phyloP scores from a whole-genome alignment of 2,888 invertebrate genomes.

The Apoda limacodes region DNA sequence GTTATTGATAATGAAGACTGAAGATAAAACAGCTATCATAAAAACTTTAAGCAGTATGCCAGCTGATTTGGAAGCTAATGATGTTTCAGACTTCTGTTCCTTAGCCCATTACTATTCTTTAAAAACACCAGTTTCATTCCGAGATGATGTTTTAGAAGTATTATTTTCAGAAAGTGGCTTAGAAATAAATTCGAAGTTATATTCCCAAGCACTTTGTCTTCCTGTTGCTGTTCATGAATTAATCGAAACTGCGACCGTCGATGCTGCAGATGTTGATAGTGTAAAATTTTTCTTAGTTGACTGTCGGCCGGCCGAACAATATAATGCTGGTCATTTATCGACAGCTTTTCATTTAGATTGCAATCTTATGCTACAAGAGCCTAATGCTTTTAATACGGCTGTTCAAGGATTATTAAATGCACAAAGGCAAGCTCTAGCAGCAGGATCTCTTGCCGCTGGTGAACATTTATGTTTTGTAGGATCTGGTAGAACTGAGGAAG shows the following conservation, averaged over 20 bases:
- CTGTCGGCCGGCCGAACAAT: slow-evolving; percentile 96
- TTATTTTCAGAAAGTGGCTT: slow-evolving; percentile 69
- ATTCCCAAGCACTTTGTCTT: slow-evolving; percentile 91
- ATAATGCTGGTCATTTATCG: slow-evolving; percentile 95
- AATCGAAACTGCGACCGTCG: slow-evolving; percentile 82
- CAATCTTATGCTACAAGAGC: slow-evolving; percentile 96
- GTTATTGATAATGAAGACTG: slow-evolving; percentile 81
- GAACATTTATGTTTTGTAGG: slow-evolving; percentile 94
- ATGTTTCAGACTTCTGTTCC: slow-evolving; percentile 96
- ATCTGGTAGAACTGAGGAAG: slow-evolving; percentile 92
- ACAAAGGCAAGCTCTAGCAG: slow-evolving; percentile 87
- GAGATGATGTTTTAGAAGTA: slow-evolving; percentile 81
- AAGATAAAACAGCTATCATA: slow-evolving; percentile 76
- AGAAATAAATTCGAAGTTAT: slow-evolving; percentile 71
- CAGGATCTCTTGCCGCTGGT: slow-evolving; percentile 87
- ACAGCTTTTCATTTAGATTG: slow-evolving; percentile 99
- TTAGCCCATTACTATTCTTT: slow-evolving; percentile 95
- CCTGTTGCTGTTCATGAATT: slow-evolving; percentile 96
- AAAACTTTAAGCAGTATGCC: slow-evolving; percentile 81
- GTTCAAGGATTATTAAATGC: slow-evolving; percentile 92
- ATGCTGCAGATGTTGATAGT: slow-evolving; percentile 71
- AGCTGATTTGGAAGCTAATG: slow-evolving; percentile 89
- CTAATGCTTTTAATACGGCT: slow-evolving; percentile 92
- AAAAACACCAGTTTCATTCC: slow-evolving; percentile 93
- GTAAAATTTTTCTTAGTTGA: slow-evolving; percentile 96